A percentile compares a stretch with the other conserved stretches of the same genome.
Conservation (phyloP, 2,113 vertebrate genomes). For the Atrichornis clamosus region DNA sequence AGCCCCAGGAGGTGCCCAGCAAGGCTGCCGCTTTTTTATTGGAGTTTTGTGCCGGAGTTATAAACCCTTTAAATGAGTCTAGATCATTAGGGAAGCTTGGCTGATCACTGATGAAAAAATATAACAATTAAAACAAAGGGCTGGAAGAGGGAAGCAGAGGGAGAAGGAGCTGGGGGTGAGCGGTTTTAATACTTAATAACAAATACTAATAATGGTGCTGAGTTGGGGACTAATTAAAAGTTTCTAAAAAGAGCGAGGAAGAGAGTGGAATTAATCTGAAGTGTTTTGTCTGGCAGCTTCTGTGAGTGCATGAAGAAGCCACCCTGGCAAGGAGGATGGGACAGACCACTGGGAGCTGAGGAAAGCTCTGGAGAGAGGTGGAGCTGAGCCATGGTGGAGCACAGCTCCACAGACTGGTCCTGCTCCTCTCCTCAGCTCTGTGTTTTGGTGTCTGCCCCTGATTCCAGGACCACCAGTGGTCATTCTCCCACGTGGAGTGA, state of each 20-base stretch:
- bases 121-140: slow-evolving; percentile 76
- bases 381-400: background rate
- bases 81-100: slow-evolving; percentile 79
- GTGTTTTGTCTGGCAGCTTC: slow-evolving; percentile 36
- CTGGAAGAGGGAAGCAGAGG: slow-evolving; percentile 24
- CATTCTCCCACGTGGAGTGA: background rate
- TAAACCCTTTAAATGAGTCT: slow-evolving; percentile 76
- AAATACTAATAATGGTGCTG: slow-evolving; percentile 74
- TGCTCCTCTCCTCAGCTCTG: background rate
- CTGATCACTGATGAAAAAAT: slow-evolving; percentile 80
- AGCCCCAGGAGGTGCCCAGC: slow-evolving; percentile 60
- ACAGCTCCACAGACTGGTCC: rapidly evolving
- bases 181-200: slow-evolving; percentile 75
- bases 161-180: slow-evolving; percentile 49
- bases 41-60: slow-evolving; percentile 67
- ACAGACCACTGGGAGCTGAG: background rate
- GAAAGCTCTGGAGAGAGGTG: background rate
- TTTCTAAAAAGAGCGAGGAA: slow-evolving; percentile 68
- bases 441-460: background rate
- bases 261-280: slow-evolving; percentile 46
- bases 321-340: background rate
- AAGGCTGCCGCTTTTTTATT: slow-evolving; percentile 71
- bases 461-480: background rate
- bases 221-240: slow-evolving; percentile 74
- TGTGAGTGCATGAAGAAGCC: background rate